These are phyloP conservation scores for Chrysina gloriosa DNA, from an alignment of 2,888 invertebrate genomes.

Conservation along the genomic window DNA sequence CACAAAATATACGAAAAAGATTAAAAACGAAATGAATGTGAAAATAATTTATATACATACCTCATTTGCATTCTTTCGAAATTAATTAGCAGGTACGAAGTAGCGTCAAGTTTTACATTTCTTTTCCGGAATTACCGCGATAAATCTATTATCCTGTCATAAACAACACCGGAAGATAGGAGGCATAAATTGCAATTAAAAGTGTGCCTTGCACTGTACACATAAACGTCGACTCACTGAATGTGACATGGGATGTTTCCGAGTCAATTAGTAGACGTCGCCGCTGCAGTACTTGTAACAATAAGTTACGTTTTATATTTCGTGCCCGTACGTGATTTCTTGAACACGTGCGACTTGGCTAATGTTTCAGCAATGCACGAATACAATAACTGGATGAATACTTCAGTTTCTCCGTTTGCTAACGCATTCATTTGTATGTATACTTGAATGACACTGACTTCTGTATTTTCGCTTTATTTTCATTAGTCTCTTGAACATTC, in stretches of 20 bases:
- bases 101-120: not conserved
- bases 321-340: slow-evolving; percentile 39
- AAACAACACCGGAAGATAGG: slow-evolving; percentile 11
- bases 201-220: slow-evolving; percentile 14
- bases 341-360: slow-evolving; percentile 38
- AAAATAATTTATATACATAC: too few species aligned
- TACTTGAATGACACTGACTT: slow-evolving; percentile 1
- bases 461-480: not conserved
- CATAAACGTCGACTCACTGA: slow-evolving; percentile 32
- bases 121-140: not conserved
- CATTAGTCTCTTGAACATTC: not conserved
- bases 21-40: too few species aligned
- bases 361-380: slow-evolving; percentile 29
- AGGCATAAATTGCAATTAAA: slow-evolving; percentile 31
- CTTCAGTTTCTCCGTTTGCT: slow-evolving; percentile 1
- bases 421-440: slow-evolving; percentile 7
- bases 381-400: slow-evolving; percentile 16
- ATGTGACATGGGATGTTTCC: slow-evolving; percentile 42
- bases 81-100: not conserved
- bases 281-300: slow-evolving; percentile 40
- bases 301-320: slow-evolving; percentile 45
- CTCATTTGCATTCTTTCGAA: not conserved
- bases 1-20: too few species aligned
- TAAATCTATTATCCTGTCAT: slow-evolving; percentile 21
- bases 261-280: slow-evolving; percentile 46